Evolutionary conservation across 1,140 invertebrate species (phyloP).

Genomic region (Drosophila pseudoananassae): DNA sequence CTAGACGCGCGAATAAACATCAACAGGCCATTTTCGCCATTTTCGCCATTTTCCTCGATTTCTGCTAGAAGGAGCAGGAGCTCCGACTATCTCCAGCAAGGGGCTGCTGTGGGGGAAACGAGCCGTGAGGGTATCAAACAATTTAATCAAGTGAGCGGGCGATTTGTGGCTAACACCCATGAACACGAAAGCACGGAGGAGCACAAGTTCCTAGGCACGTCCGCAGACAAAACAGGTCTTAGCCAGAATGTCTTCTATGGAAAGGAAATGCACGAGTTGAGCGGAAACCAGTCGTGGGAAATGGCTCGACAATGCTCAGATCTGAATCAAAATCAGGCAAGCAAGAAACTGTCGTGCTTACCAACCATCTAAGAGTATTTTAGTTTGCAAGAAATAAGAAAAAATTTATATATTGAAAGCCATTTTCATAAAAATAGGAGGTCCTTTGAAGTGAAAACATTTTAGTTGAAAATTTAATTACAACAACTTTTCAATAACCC

Average conservation of each 20-base stretch:
- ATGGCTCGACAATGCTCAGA: constrained; percentile 37
- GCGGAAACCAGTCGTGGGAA: constrained; percentile 61
- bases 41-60: constrained; percentile 46
- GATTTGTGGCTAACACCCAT: constrained; percentile 65
- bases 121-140: constrained; percentile 48
- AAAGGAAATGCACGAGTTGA: constrained; percentile 68
- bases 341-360: constrained; percentile 56
- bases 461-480: background rate
- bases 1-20: constrained; percentile 52
- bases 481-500: no score
- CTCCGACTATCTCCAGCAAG: no score
- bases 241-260: constrained; percentile 23
- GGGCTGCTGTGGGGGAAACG: background rate
- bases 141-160: constrained; percentile 71
- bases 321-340: constrained; percentile 21
- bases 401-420: background rate
- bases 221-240: constrained; percentile 42
- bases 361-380: constrained; percentile 5
- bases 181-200: constrained; percentile 6
- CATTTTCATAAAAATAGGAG: background rate
- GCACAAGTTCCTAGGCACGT: background rate
- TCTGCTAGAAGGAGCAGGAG: no score
- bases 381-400: background rate
- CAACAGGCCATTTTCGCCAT: constrained; percentile 53
- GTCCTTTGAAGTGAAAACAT: background rate